A percentile compares a stretch with the other conserved stretches of the same genome.
These are phyloP conservation scores for Neodiprion virginianus DNA, from an alignment of 1,140 invertebrate genomes.

Conservation along the genomic window DNA sequence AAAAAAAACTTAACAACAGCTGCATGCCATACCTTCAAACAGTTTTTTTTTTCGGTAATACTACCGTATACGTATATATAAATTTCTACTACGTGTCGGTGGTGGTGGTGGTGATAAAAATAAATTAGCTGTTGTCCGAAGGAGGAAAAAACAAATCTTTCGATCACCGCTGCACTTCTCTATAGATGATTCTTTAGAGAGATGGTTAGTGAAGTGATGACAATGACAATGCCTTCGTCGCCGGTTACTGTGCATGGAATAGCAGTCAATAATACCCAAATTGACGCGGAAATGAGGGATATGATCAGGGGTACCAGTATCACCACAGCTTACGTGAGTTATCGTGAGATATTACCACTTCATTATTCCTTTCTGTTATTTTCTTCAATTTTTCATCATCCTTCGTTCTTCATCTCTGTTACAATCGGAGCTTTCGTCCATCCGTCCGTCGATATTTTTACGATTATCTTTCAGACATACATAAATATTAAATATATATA, in stretches of 20 bases:
- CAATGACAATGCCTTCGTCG: conserved; percentile 38
- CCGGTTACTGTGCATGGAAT: conserved; percentile 51
- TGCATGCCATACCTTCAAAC: neutral
- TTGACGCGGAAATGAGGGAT: conserved; percentile 52
- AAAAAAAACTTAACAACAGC: neutral
- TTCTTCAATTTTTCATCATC: neutral
- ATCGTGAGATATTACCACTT: neutral
- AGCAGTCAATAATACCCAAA: conserved; percentile 18
- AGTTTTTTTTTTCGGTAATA: too few species aligned
- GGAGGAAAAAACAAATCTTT: too few species aligned
- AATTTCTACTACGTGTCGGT: neutral
- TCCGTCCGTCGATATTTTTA: too few species aligned
- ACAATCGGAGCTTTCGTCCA: too few species aligned
- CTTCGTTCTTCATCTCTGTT: too few species aligned
- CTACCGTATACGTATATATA: neutral
- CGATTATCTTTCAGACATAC: neutral
- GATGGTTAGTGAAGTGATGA: conserved; percentile 45
- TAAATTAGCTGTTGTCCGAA: neutral
- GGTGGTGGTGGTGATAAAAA: neutral
- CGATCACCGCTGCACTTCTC: too few species aligned
- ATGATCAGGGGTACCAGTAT: conserved; percentile 58
- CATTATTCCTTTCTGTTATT: neutral
- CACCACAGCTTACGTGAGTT: conserved; percentile 60
- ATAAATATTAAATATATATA: too few species aligned
- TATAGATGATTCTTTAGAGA: neutral